Percentiles rank a stretch among this genome's conserved stretches.
Conservation (phyloP, 2,888 invertebrate species). For the Calameuta idolon region DNA sequence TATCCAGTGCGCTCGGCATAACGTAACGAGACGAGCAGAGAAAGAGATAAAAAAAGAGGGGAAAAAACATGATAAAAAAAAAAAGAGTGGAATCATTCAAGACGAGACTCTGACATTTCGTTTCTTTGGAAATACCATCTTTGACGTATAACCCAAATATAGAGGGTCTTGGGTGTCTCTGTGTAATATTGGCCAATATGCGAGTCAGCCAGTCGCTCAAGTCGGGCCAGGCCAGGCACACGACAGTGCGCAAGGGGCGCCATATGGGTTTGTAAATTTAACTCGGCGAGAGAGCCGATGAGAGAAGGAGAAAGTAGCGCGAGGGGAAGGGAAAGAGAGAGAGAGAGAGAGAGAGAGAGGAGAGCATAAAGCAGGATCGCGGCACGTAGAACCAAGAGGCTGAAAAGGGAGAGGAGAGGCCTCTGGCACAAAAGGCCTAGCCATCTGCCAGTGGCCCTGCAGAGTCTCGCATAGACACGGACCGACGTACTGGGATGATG, state of each 20-base stretch:
- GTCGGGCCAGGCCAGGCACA: conserved; percentile 3
- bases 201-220: neutral
- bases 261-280: conserved; percentile 58
- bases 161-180: conserved; percentile 11
- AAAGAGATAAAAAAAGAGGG: no score
- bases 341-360: conserved; percentile 21
- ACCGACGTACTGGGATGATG: conserved; percentile 41
- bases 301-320: conserved; percentile 6
- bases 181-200: conserved; percentile 11
- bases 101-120: neutral
- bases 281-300: conserved; percentile 32
- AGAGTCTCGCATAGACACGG: conserved; percentile 42
- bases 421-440: conserved; percentile 52
- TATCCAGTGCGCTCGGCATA: neutral
- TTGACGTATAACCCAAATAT: neutral
- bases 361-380: conserved; percentile 12
- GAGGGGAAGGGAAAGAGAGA: conserved; percentile 11
- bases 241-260: conserved; percentile 29
- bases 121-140: neutral
- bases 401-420: conserved; percentile 27
- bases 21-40: neutral
- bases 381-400: neutral
- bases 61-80: no score
- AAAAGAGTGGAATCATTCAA: neutral
- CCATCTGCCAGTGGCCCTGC: conserved; percentile 52